Conservation (phyloP, 2,888 invertebrate species). For the Flabesymbios commensalis region DNA sequence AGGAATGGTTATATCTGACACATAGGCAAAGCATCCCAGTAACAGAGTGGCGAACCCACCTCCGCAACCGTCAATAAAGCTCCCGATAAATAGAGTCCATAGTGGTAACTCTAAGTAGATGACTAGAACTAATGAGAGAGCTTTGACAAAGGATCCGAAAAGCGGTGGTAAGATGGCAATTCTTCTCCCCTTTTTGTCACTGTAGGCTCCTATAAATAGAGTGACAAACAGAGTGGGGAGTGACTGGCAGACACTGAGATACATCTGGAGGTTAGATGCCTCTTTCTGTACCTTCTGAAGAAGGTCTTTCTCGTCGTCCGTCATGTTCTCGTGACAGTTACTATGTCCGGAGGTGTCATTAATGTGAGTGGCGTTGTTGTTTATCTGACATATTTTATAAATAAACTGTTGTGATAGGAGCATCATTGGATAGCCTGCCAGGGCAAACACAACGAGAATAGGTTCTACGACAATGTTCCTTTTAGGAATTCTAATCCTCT, state of each 20-base stretch:
- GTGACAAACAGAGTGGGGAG: slow-evolving; percentile 23
- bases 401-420: slow-evolving; percentile 18
- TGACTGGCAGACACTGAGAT: not conserved
- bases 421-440: slow-evolving; percentile 12
- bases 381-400: not conserved
- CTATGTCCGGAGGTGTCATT: slow-evolving; percentile 2
- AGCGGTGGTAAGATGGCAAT: slow-evolving; percentile 29
- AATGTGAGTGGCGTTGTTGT: not conserved
- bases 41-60: slow-evolving; percentile 15
- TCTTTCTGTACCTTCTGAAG: slow-evolving; percentile 12
- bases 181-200: slow-evolving; percentile 25
- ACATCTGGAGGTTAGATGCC: slow-evolving; percentile 14
- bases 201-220: slow-evolving; percentile 25
- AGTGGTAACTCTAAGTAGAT: slow-evolving; percentile 10
- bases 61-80: slow-evolving; percentile 9
- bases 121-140: slow-evolving; percentile 9
- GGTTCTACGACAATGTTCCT: slow-evolving; percentile 20
- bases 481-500: not conserved
- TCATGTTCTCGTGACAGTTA: slow-evolving; percentile 6
- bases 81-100: slow-evolving; percentile 14
- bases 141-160: slow-evolving; percentile 5
- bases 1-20: slow-evolving; percentile 20
- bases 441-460: slow-evolving; percentile 9
- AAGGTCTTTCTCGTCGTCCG: slow-evolving; percentile 6
- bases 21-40: slow-evolving; percentile 25